Base-by-base conservation (phyloP, 1,140 invertebrate species). In the Phenacoccus solenopsis region DNA sequence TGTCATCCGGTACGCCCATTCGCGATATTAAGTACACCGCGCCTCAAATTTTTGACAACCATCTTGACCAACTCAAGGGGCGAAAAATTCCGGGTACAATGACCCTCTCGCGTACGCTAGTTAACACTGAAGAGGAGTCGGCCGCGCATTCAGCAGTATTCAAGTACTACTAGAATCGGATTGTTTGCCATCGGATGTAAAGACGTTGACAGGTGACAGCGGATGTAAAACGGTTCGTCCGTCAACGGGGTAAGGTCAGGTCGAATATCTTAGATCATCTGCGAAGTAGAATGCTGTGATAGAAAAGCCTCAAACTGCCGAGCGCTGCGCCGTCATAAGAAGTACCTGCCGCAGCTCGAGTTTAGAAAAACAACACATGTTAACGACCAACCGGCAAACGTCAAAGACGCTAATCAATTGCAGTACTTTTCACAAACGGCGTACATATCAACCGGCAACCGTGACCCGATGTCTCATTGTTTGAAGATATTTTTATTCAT, bases 121-220 rank as follows among this genome's bases (percentile, higher is more conserved):
- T 49, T 49, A 49, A 49, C 38, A 49, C 16, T 16, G 38, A 49
- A 10, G 38, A n/a, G 38, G 12, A 49, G 38, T 49, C 13, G 38
- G 38, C 20, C 3, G 30, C 13, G 30, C 30, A 32, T 32, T 32
- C 5, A 49, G 38, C 12, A 49, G 38, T 49, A 49, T 16, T 49
- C 38, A n/a, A 49, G 38, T 49, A 49, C 38, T 49, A 49, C 38
- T 49, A 49, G 38, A 49, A 49, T 49, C 38, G 38, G 20, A 49
- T 49, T 49, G 38, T 49, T 49, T 49, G 38, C 38, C 38, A 49
- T 49, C 38, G 38, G 38, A 49, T 49, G 38, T n/a, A 49, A 49
- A 49, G 38, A 49, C 38, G 38, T 49, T 49, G 38, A 49, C 38
- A 49, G 38, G 13, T 49, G 38, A 49, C 38, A 49, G 38, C 38